Conservation (phyloP, 2,797 vertebrate species). For the Pangasius macronema region DNA sequence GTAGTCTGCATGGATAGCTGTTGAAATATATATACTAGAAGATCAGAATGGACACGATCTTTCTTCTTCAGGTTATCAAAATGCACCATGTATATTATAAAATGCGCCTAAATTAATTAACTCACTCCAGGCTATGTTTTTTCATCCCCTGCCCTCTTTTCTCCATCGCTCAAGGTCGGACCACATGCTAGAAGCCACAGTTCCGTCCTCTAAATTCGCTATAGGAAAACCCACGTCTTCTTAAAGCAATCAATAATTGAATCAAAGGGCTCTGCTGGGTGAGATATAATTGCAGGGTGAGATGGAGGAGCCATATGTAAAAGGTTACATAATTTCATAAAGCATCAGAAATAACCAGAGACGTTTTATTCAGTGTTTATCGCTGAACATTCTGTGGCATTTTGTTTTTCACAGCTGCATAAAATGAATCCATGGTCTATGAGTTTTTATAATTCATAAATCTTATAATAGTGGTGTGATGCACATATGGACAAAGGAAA, state of each 20-base stretch:
- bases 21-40: background rate
- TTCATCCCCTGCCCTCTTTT: constrained; percentile 14
- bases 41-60: constrained; percentile 13
- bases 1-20: background rate
- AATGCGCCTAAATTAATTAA: constrained; percentile 55
- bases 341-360: constrained; percentile 34
- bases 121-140: constrained; percentile 50
- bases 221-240: constrained; percentile 4
- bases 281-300: constrained; percentile 48
- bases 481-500: constrained; percentile 12
- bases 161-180: constrained; percentile 49
- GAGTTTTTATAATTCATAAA: constrained; percentile 12
- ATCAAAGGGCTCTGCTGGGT: constrained; percentile 47
- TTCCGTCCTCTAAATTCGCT: constrained; percentile 42
- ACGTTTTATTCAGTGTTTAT: constrained; percentile 44
- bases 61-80: constrained; percentile 40
- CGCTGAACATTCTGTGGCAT: constrained; percentile 7
- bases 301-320: constrained; percentile 39
- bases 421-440: constrained; percentile 50
- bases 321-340: constrained; percentile 29
- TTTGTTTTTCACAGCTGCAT: constrained; percentile 52
- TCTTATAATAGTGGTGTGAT: constrained; percentile 6
- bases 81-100: constrained; percentile 46
- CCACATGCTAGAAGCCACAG: constrained; percentile 43
- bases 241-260: constrained; percentile 60